phyloP scores from a whole-genome alignment of 1,140 invertebrate species.

The Leptoteleia sp. region DNA sequence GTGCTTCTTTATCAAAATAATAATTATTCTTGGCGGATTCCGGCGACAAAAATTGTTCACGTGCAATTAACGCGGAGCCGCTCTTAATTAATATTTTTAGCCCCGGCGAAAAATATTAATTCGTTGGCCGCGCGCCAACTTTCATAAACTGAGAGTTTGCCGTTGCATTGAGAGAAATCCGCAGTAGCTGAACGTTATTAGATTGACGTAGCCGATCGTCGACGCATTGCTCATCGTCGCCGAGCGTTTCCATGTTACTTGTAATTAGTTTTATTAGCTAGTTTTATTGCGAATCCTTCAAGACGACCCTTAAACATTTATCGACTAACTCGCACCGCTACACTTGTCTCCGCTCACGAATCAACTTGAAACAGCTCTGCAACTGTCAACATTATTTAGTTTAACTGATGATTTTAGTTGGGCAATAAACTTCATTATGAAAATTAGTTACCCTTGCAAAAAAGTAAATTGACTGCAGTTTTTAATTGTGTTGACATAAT shows the following conservation, averaged over 20 bases:
- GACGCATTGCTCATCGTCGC: neutral
- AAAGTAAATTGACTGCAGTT: no score
- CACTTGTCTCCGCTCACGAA: no score
- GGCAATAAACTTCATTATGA: no score
- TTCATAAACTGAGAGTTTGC: constrained; percentile 35
- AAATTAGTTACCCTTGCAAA: no score
- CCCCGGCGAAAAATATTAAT: constrained; percentile 44
- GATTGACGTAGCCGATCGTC: constrained; percentile 21
- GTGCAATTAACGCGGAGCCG: constrained; percentile 36
- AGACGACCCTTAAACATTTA: neutral
- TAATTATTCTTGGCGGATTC: constrained; percentile 37
- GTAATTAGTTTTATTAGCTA: constrained; percentile 13
- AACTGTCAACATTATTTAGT: no score
- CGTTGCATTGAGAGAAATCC: constrained; percentile 43
- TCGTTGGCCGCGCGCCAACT: constrained; percentile 11
- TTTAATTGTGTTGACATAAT: no score
- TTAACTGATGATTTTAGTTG: no score
- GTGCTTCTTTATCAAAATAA: constrained; percentile 32
- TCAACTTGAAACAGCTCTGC: no score
- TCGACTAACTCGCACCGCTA: constrained; percentile 5
- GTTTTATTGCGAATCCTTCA: neutral
- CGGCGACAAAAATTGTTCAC: constrained; percentile 32
- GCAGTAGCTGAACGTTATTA: constrained; percentile 22
- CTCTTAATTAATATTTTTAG: constrained; percentile 41
- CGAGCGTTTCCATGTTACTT: constrained; percentile 2